Conservation (phyloP, 2,113 vertebrate genomes). For the Apeltes quadracus region DNA sequence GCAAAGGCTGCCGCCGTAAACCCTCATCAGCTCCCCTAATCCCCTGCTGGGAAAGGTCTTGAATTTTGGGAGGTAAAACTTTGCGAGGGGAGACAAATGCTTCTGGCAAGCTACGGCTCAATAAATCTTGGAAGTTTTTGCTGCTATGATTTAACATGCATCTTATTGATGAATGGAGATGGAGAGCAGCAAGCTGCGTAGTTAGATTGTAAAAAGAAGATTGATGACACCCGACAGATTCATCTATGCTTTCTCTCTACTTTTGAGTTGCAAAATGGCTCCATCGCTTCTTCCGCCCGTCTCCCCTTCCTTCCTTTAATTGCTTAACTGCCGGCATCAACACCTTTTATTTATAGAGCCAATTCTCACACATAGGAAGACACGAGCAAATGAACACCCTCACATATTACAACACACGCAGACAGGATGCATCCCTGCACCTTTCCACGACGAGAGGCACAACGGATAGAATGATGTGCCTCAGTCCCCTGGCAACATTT, state of each 20-base stretch:
- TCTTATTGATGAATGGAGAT: conserved; percentile 57
- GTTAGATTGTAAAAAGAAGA: conserved; percentile 55
- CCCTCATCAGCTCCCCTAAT: conserved; percentile 56
- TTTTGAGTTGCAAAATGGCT: conserved; percentile 31
- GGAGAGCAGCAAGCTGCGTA: conserved; percentile 41
- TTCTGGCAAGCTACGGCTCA: conserved; percentile 31
- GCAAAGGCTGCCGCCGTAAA: conserved; percentile 44
- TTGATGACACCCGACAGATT: conserved; percentile 50
- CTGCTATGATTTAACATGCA: conserved; percentile 47
- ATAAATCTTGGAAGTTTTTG: conserved; percentile 61
- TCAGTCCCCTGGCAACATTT: conserved; percentile 23
- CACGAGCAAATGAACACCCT: conserved; percentile 57
- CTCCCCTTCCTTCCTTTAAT: conserved; percentile 45
- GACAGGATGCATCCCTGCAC: conserved; percentile 19
- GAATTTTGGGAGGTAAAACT: conserved; percentile 44
- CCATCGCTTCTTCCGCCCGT: conserved; percentile 25
- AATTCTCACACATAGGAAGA: conserved; percentile 56
- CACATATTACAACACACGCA: conserved; percentile 15
- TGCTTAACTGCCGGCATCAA: conserved; percentile 61
- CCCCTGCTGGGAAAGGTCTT: conserved; percentile 40
- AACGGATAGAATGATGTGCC: neutral
- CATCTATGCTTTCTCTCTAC: conserved; percentile 38
- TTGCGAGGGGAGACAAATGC: conserved; percentile 34
- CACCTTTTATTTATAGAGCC: conserved; percentile 78
- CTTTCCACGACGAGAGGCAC: neutral